Conservation (phyloP, 1,140 invertebrate genomes). For the Eumeta japonica region DNA sequence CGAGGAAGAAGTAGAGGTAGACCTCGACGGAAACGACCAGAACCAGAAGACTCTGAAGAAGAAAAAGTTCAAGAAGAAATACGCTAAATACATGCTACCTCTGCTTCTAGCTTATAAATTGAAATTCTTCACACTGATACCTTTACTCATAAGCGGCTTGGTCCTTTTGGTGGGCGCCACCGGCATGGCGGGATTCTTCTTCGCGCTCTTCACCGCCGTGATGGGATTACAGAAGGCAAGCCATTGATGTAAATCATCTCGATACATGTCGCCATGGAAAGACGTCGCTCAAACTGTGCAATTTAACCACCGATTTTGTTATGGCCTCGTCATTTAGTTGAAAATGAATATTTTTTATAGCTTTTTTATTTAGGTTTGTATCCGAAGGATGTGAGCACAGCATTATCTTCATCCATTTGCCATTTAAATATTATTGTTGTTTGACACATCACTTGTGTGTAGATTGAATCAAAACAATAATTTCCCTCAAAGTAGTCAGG, state of each 20-base stretch:
- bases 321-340: no score
- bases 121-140: slow-evolving; percentile 77
- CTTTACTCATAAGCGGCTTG: slow-evolving; percentile 71
- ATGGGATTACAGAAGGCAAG: slow-evolving; percentile 58
- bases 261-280: neutral
- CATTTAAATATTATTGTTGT: no score
- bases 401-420: no score
- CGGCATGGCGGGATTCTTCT: slow-evolving; percentile 80
- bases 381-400: no score
- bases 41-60: slow-evolving; percentile 22
- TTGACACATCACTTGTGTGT: no score
- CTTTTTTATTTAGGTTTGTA: no score
- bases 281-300: no score
- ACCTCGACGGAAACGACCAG: slow-evolving; percentile 21
- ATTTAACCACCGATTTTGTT: no score
- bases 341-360: no score
- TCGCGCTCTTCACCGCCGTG: slow-evolving; percentile 72
- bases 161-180: slow-evolving; percentile 73
- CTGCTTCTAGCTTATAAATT: slow-evolving; percentile 77
- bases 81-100: slow-evolving; percentile 70
- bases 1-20: slow-evolving; percentile 32
- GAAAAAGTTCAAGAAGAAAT: slow-evolving; percentile 57
- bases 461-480: no score
- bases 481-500: no score
- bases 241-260: slow-evolving; percentile 21